Evolutionary conservation across 2,113 vertebrate species (phyloP), one percentile per base, ranked within the genome.

Genomic region (Alligator mississippiensis): DNA sequence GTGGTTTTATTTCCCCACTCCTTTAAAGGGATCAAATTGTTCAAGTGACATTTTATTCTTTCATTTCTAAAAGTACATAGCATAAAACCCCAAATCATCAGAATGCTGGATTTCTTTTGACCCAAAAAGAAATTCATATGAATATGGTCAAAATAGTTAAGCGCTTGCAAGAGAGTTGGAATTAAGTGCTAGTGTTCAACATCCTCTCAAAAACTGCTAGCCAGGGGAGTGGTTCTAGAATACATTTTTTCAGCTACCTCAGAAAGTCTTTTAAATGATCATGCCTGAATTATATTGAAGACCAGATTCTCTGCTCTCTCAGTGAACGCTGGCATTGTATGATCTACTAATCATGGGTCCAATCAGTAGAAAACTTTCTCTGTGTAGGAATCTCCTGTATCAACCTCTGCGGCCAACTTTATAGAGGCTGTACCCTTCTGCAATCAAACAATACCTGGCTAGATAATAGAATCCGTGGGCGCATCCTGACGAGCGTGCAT

Each of bases 111-210:
- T 84, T 90, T 97, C 87, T 84, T 88, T 64, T 77, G 80, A 79
- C 89, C 89, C 85, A 57, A 89, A 87, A 89, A 94, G 94, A 60
- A 92, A 86, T 78, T 78, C 47, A 80, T 80, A 94, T 24, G 64
- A 85, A n/a, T 30, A 84, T 82, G 58, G 54, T 24, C 0, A 0
- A 74, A 80, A 10, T 5, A 18, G 34, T n/a, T 84, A 62, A 82
- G 78, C 59, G 80, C 64, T 80, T 77, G 27, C 68, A 70, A 60
- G 80, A 81, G 83, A 27, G 75, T n/a, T 63, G 72, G 64, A 80
- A 11, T 1, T 28, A 85, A 95, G 95, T 96, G 21, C 96, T 96
- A 91, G 94, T 92, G 91, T 96, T 93, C 90, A 93, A 62, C 93
- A 57, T 93, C 95, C 87, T 80, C 70, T 93, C 78, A 84, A 90